phyloP scores from a whole-genome alignment of 1,140 invertebrate genomes.

The Macrosteles quadrilineatus region DNA sequence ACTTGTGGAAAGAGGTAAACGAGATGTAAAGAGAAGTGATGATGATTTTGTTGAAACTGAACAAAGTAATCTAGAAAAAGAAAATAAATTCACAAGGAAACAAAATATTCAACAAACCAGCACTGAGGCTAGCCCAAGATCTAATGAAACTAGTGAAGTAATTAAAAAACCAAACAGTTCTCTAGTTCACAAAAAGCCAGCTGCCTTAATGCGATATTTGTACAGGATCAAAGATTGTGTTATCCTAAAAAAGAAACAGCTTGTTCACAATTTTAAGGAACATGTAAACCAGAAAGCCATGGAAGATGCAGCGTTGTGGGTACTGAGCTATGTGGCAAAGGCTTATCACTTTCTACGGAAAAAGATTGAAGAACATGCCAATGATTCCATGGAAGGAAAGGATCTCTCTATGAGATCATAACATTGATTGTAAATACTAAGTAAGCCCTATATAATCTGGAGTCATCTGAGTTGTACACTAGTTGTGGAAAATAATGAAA shows the following conservation, averaged over 20 bases:
- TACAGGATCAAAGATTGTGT: conserved; percentile 8
- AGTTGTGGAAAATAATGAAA: no score
- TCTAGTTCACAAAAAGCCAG: background rate
- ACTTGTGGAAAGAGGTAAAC: no score
- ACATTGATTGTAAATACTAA: no score
- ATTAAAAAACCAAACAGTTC: background rate
- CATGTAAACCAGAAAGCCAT: background rate
- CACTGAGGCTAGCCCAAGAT: no score
- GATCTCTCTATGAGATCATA: conserved; percentile 1
- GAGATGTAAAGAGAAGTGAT: no score
- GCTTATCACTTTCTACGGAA: conserved; percentile 7
- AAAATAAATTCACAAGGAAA: no score
- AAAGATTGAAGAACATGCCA: background rate
- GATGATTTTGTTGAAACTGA: no score
- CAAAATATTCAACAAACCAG: no score
- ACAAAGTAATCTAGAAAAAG: no score
- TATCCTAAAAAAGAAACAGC: background rate
- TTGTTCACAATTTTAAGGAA: background rate
- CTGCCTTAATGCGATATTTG: background rate
- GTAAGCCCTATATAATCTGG: no score
- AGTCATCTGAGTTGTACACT: no score
- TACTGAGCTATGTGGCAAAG: background rate
- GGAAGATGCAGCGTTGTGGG: background rate
- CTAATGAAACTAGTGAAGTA: no score
- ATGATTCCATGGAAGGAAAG: conserved; percentile 1